phyloP scores from a whole-genome alignment of 2,797 vertebrate genomes.

The Halcyon smyrnensis region DNA sequence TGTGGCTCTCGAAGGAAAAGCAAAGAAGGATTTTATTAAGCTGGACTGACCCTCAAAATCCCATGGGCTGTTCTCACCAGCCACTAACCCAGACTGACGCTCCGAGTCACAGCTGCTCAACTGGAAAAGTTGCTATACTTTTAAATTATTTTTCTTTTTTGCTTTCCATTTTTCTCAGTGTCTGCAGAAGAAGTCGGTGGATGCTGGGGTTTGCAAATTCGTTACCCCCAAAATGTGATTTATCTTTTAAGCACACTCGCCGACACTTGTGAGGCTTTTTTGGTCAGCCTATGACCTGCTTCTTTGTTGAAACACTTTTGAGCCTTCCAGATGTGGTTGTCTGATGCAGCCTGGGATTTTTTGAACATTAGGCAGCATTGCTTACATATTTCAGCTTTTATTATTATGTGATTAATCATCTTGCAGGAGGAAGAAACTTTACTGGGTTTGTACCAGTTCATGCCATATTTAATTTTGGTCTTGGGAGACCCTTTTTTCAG shows the following conservation, averaged over 20 bases:
- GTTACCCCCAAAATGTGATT: not conserved
- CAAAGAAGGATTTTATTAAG: not conserved
- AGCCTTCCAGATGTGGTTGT: not conserved
- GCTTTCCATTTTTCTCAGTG: accelerated
- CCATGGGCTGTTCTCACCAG: accelerated
- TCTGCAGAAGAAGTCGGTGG: not conserved
- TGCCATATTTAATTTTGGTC: not conserved
- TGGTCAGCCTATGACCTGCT: not conserved
- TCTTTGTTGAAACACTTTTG: not conserved
- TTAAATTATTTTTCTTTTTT: too few relatives aligned
- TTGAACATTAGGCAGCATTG: accelerated
- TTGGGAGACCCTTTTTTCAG: not conserved
- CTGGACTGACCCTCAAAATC: not conserved
- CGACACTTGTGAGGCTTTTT: not conserved
- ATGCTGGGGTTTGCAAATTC: not conserved
- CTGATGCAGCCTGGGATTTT: not conserved
- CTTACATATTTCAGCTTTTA: not conserved
- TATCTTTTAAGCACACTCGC: not conserved
- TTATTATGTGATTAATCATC: not conserved
- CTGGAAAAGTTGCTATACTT: accelerated
- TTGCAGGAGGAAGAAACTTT: not conserved
- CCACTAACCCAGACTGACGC: not conserved
- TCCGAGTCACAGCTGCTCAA: not conserved
- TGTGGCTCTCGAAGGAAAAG: not conserved
- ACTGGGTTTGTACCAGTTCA: not conserved